Conservation (phyloP, 1,140 invertebrate genomes). For the Bombus impatiens region DNA sequence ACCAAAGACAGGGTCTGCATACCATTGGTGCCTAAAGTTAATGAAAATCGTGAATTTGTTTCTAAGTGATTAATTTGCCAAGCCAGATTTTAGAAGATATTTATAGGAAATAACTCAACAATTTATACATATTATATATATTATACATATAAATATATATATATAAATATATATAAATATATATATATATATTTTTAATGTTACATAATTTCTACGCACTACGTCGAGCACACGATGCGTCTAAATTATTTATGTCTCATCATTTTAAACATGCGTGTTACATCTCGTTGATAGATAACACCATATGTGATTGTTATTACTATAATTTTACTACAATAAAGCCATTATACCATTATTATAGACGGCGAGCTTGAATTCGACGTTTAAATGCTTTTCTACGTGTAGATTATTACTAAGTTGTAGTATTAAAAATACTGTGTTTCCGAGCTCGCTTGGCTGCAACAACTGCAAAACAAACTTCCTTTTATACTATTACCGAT, state of each 20-base stretch:
- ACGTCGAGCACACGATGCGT: constrained; percentile 79
- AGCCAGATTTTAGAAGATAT: constrained; percentile 81
- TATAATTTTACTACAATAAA: constrained; percentile 82
- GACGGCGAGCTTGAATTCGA: constrained; percentile 61
- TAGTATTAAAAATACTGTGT: constrained; percentile 47
- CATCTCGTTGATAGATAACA: constrained; percentile 82
- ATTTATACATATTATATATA: constrained; percentile 79
- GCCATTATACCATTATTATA: constrained; percentile 76
- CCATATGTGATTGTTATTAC: constrained; percentile 83
- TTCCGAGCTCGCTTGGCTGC: constrained; percentile 58
- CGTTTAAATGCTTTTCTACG: constrained; percentile 60
- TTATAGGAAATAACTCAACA: constrained; percentile 81
- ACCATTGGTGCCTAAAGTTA: constrained; percentile 83
- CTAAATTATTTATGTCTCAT: constrained; percentile 83
- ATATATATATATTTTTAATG: constrained; percentile 81
- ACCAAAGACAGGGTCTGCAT: constrained; percentile 83
- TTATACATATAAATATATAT: constrained; percentile 70
- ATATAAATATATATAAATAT: constrained; percentile 75
- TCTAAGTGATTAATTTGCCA: constrained; percentile 81
- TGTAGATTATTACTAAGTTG: constrained; percentile 55
- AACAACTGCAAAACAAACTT: constrained; percentile 36
- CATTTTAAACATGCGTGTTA: constrained; percentile 81
- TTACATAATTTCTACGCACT: constrained; percentile 82
- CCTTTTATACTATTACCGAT: constrained; percentile 60
- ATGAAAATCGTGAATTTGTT: constrained; percentile 78